Conservation (phyloP, 2,888 invertebrate genomes). For the Aphodius sticticus region DNA sequence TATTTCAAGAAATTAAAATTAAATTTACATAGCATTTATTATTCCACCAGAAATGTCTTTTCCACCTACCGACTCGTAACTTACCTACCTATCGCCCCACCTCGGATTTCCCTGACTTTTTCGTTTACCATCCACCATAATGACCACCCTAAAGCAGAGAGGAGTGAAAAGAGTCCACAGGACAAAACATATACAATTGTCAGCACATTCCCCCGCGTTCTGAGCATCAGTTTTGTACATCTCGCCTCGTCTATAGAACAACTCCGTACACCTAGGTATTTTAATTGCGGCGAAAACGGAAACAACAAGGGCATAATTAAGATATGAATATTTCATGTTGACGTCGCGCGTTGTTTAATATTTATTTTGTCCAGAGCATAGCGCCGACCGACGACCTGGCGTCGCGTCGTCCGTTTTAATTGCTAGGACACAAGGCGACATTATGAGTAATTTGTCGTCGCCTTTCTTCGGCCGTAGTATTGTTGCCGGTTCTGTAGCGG, state of each 20-base stretch:
- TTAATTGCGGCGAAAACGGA: slow-evolving; percentile 32
- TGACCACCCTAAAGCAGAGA: slow-evolving; percentile 29
- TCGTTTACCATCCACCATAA: slow-evolving; percentile 32
- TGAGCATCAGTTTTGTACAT: no score
- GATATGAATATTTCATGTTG: slow-evolving; percentile 34
- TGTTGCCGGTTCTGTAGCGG: neutral
- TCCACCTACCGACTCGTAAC: slow-evolving; percentile 1
- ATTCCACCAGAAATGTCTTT: slow-evolving; percentile 29
- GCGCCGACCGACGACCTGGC: slow-evolving; percentile 4
- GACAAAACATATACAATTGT: neutral
- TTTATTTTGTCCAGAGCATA: slow-evolving; percentile 18
- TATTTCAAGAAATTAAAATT: slow-evolving; percentile 33
- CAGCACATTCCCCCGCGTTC: neutral
- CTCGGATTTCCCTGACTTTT: slow-evolving; percentile 29
- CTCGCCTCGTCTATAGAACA: neutral
- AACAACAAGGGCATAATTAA: slow-evolving; percentile 33
- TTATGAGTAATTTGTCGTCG: neutral
- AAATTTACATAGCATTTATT: slow-evolving; percentile 37
- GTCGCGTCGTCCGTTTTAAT: neutral
- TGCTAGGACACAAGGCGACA: neutral
- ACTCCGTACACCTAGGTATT: slow-evolving; percentile 6
- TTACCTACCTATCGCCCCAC: slow-evolving; percentile 13
- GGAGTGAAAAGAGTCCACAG: slow-evolving; percentile 14
- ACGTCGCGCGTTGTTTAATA: slow-evolving; percentile 28
- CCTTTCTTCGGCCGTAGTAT: neutral